Evolutionary conservation across 1,140 invertebrate genomes (phyloP), one percentile per base, ranked within the genome.

Genomic region (Drosophila takahashii): DNA sequence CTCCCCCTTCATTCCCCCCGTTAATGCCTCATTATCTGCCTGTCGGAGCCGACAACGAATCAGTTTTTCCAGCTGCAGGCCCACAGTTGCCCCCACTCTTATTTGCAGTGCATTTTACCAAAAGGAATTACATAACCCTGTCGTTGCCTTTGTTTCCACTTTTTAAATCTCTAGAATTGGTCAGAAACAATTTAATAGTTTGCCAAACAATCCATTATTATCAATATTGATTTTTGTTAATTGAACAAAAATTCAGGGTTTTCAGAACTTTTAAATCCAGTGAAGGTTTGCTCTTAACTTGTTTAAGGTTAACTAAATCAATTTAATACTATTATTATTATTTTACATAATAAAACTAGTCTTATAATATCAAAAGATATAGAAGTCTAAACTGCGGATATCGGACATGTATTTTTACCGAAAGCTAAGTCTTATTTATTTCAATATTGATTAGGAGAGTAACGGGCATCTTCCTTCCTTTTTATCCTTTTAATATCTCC

Each of bases 11-110:
- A 32, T 22, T 22, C n/a, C 27, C 32, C 37, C 15, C 18, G 4
- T 7, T 48, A 48, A 52, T 52, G 60, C 60, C 72, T 76, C 72
- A 76, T 76, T 76, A 76, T 76, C 74, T 60, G 61, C 61, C 62
- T 32, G 69, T 57, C 69, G 37, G 56, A 69, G 41, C 52, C 65
- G 42, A 70, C 69, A 62, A 50, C 67, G 69, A 72, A 72, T 72
- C 69, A 72, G 69, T 72, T 72, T 72, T 51, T 32, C 44, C 67
- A 42, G 45, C 67, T 60, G 56, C 54, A 47, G 22, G 29, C 32
- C 58, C 62, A 15, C 13, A 18, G 15, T 26, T 32, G 22, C 29
- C 39, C 60, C 18, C 27, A 18, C 13, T 16, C 26, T 56, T 18
- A 6, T 59, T 16, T 48, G 47, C n/a, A 26, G 22, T 61, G 16